Conservation (phyloP, 2,113 vertebrate genomes). For the Excalfactoria chinensis region DNA sequence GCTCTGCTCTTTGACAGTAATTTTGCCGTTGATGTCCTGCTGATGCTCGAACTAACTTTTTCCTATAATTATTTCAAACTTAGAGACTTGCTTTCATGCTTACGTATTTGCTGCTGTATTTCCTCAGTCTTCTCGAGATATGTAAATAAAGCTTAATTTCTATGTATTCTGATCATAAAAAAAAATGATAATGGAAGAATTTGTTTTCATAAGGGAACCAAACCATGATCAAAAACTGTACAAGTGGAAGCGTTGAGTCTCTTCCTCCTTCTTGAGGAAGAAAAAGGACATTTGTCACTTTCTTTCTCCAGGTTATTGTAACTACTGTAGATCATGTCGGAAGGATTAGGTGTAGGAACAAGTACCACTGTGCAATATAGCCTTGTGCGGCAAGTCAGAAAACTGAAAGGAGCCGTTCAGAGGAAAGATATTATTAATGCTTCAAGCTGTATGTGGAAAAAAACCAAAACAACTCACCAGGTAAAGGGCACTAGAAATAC, state of each 20-base stretch:
- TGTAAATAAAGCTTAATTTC: background rate
- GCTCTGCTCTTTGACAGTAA: background rate
- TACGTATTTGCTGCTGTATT: background rate
- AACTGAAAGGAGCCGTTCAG: background rate
- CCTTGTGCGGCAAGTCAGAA: background rate
- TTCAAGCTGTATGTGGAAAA: background rate
- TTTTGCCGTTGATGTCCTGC: background rate
- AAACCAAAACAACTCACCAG: background rate
- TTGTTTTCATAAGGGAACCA: background rate
- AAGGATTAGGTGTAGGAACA: slow-evolving; percentile 19
- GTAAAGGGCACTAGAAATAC: background rate
- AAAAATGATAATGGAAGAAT: background rate
- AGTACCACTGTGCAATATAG: background rate
- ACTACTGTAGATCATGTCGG: slow-evolving; percentile 22
- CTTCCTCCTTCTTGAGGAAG: background rate
- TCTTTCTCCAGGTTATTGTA: background rate
- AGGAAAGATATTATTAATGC: background rate
- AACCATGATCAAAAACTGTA: background rate
- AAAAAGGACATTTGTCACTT: background rate
- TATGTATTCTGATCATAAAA: background rate
- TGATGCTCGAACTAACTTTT: background rate
- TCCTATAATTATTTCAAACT: background rate
- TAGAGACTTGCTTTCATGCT: background rate
- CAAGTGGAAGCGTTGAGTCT: background rate
- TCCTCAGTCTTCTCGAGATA: background rate